Evolutionary conservation across 2,888 invertebrate genomes (phyloP).

Genomic region (Erebia aethiops): DNA sequence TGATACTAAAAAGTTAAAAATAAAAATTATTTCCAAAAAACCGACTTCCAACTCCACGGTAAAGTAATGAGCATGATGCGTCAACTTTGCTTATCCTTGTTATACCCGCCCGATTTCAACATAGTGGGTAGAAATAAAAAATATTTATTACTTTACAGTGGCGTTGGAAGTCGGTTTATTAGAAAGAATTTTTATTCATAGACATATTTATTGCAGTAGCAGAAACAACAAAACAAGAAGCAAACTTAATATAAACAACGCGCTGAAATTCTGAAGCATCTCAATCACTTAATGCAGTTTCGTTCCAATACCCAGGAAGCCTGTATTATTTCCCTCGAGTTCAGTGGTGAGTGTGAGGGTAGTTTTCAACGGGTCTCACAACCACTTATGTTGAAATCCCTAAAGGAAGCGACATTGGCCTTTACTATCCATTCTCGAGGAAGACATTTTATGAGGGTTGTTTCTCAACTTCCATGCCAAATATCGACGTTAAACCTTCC

Average conservation of each 20-base stretch:
- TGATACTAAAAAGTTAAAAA: too few species aligned
- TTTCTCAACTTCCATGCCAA: constrained; percentile 6
- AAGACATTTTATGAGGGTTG: constrained; percentile 12
- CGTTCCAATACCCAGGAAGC: constrained; percentile 1
- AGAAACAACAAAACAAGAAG: too few species aligned
- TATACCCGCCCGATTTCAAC: too few species aligned
- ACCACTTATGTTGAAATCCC: constrained; percentile 39
- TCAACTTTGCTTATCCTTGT: too few species aligned
- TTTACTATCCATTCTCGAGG: constrained; percentile 6
- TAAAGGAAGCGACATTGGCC: constrained; percentile 12
- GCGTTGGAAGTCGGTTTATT: too few species aligned
- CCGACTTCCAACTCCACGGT: too few species aligned
- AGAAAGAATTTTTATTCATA: too few species aligned
- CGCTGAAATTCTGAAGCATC: background rate
- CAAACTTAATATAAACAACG: background rate
- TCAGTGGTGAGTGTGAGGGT: constrained; percentile 59
- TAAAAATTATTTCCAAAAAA: too few species aligned
- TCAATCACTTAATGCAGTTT: background rate
- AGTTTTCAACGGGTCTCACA: constrained; percentile 55
- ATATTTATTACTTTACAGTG: too few species aligned
- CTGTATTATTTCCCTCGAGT: constrained; percentile 65
- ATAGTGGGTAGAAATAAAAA: too few species aligned
- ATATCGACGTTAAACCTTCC: background rate
- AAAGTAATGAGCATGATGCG: too few species aligned
- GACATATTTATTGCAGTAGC: too few species aligned